Base-by-base conservation (phyloP, 1,140 invertebrate genomes). In the Trinorchestia longiramus region DNA sequence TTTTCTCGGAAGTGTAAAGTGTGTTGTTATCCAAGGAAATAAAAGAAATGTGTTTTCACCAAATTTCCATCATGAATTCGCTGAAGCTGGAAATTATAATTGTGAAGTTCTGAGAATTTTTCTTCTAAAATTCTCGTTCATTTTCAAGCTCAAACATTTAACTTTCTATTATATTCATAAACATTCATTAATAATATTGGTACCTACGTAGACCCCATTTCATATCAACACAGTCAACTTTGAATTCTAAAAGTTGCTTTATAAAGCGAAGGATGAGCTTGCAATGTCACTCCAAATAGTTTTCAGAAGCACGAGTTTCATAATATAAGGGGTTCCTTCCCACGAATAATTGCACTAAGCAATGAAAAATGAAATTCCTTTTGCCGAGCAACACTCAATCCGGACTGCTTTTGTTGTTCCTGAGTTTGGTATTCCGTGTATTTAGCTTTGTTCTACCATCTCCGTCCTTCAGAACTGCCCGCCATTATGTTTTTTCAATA, bases 371-470 rank as follows among this genome's bases (percentile, higher is more conserved):
- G 62, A 90, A 90, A 90, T 90, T 90, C 88, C 88, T 90, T 28
- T 43, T 19, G n/a, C 41, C 88, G 88, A 42, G 88, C 88, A 90
- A 90, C 41, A 90, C 43, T 90, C 88, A 41, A 90, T 42, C 88
- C 4, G 11, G 88, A 43, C 62, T 42, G 88, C 88, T 90, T 90
- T 90, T 90, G 88, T 90, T 17, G 88, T 90, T 43, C 88, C n/a
- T 42, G 88, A 15, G 88, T 90, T 90, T 36, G 88, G 43, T 90
- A 90, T 43, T 90, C 88, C 41, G 88, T 41, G 43, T 90, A 36
- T 90, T 90, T 28, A 90, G n/a, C 88, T 90, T 90, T 90, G 88
- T 90, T 90, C 88, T 90, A 11, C 41, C 88, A 42, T 90, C 43
- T 90, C 88, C 43, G 43, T 90, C 3, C 88, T 77, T 77, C 62